A percentile compares a stretch with the other conserved stretches of the same genome.
phyloP scores from a whole-genome alignment of 2,888 invertebrate species.

The Aethes cnicana region DNA sequence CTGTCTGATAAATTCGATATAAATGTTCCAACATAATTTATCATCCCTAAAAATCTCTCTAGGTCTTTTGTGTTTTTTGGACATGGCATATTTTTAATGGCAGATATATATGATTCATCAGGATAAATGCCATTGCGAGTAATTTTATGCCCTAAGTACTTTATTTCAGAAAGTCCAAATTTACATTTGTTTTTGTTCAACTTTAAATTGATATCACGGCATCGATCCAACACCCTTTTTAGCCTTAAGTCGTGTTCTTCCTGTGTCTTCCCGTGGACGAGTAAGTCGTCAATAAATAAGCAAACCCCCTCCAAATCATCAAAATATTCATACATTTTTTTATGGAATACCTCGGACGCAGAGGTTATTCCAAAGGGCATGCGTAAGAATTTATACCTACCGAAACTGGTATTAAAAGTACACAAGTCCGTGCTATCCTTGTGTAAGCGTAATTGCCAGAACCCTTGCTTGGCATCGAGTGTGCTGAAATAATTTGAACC shows the following conservation, averaged over 20 bases:
- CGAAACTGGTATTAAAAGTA: constrained; percentile 4
- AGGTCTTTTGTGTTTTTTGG: neutral
- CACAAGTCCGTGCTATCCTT: neutral
- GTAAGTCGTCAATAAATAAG: neutral
- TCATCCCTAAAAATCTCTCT: neutral
- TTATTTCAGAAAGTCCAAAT: neutral
- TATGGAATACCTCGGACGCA: no score
- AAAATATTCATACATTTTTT: neutral
- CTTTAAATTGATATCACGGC: neutral
- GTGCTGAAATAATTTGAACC: constrained; percentile 21
- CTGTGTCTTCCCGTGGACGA: neutral
- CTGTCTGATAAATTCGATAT: no score
- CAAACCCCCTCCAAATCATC: neutral
- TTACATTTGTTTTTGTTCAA: neutral
- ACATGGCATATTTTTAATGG: neutral
- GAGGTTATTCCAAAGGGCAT: no score
- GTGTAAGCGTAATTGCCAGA: constrained; percentile 15
- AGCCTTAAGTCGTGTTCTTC: neutral
- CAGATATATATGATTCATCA: neutral
- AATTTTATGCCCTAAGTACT: neutral
- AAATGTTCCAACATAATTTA: constrained; percentile 1
- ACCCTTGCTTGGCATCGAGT: constrained; percentile 19
- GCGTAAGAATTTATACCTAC: constrained; percentile 7
- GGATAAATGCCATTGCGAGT: neutral
- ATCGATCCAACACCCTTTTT: neutral